phyloP scores from a whole-genome alignment of 2,113 vertebrate genomes.

The Cyanocitta stelleri region DNA sequence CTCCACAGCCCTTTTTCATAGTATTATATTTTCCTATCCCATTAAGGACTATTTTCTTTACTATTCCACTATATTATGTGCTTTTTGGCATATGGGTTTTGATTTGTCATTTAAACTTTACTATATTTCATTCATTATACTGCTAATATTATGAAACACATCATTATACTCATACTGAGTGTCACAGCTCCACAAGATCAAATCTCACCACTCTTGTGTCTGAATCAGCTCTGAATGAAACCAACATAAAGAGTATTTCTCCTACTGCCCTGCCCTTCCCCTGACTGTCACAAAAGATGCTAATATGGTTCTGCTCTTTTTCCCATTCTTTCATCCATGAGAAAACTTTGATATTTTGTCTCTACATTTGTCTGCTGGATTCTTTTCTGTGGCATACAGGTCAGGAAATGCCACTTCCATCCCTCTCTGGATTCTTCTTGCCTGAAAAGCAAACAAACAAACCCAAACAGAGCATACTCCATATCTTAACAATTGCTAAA shows the following conservation, averaged over 20 bases:
- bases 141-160: slow-evolving; percentile 64
- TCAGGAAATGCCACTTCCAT: background rate
- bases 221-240: background rate
- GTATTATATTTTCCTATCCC: background rate
- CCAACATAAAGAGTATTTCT: background rate
- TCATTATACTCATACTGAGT: slow-evolving; percentile 18
- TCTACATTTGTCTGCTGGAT: background rate
- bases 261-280: background rate
- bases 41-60: background rate
- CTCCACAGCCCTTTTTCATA: background rate
- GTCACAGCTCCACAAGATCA: background rate
- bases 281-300: background rate
- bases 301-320: background rate
- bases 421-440: background rate
- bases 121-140: background rate
- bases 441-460: background rate
- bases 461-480: background rate
- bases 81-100: background rate
- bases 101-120: slow-evolving; percentile 21
- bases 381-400: background rate
- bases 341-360: background rate
- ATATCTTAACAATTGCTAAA: background rate
- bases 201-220: background rate
- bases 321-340: background rate
- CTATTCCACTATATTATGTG: background rate